phyloP scores from a whole-genome alignment of 2,888 invertebrate genomes.

The Neuroscelio doddi region DNA sequence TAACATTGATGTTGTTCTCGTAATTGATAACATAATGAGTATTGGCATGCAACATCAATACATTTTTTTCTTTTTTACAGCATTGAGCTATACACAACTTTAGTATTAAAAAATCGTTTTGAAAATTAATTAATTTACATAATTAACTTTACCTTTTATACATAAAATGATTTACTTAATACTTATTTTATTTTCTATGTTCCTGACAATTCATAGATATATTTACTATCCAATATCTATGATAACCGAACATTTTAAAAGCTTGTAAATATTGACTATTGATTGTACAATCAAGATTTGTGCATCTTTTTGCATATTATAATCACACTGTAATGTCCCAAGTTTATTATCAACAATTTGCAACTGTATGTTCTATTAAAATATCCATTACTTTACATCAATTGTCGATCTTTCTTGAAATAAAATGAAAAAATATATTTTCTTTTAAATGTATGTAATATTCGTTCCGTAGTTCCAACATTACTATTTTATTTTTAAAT shows the following conservation, averaged over 20 bases:
- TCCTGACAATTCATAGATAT: slow-evolving; percentile 1
- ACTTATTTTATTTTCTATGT: slow-evolving; percentile 1
- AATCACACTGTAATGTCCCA: slow-evolving; percentile 56
- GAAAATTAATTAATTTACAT: slow-evolving; percentile 14
- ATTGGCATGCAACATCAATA: too few relatives aligned
- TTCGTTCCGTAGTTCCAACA: too few relatives aligned
- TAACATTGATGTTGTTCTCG: too few relatives aligned
- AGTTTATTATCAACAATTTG: slow-evolving; percentile 4
- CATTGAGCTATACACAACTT: neutral
- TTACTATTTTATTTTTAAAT: too few relatives aligned
- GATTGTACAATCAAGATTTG: slow-evolving; percentile 64
- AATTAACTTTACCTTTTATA: neutral
- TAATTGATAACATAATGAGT: too few relatives aligned
- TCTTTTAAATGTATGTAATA: too few relatives aligned
- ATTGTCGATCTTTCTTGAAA: neutral
- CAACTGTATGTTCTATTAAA: neutral
- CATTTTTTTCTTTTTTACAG: too few relatives aligned
- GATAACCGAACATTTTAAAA: neutral
- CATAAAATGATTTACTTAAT: neutral
- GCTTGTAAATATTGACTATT: slow-evolving; percentile 53
- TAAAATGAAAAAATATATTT: neutral
- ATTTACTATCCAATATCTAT: slow-evolving; percentile 3
- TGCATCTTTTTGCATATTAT: slow-evolving; percentile 56
- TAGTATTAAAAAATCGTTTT: slow-evolving; percentile 17
- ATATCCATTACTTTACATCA: neutral